These are phyloP conservation scores for Hymenopus coronatus DNA, from an alignment of 2,888 invertebrate species.

Conservation along the genomic window DNA sequence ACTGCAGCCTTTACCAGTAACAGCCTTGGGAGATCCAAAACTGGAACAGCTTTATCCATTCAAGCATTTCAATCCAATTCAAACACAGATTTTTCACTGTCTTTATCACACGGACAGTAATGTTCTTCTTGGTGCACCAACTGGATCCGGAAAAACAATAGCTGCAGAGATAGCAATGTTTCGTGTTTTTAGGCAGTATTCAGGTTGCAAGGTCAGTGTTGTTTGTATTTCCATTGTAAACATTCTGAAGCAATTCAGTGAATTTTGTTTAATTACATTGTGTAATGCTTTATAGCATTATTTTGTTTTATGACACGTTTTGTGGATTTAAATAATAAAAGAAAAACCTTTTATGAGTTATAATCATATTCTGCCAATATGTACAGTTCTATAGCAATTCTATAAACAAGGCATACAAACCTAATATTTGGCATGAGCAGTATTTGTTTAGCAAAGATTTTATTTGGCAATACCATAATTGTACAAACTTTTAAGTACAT, in stretches of 20 bases:
- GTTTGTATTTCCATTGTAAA: neutral
- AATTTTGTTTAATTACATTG: neutral
- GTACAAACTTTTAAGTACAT: too few relatives aligned
- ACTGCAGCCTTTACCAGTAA: slow-evolving; percentile 84
- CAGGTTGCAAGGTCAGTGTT: slow-evolving; percentile 65
- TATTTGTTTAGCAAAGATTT: too few relatives aligned
- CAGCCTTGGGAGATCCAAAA: slow-evolving; percentile 70
- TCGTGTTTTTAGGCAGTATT: slow-evolving; percentile 78
- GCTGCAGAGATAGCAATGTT: slow-evolving; percentile 98
- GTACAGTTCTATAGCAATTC: too few relatives aligned
- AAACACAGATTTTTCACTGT: slow-evolving; percentile 96
- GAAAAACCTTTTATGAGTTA: too few relatives aligned
- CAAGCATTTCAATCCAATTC: slow-evolving; percentile 96
- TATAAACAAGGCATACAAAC: too few relatives aligned
- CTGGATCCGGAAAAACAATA: slow-evolving; percentile 97
- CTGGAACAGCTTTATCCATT: slow-evolving; percentile 86
- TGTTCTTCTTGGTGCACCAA: slow-evolving; percentile 91
- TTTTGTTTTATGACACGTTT: neutral
- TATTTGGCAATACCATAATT: too few relatives aligned
- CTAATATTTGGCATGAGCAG: too few relatives aligned
- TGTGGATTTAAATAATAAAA: too few relatives aligned
- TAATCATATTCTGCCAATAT: too few relatives aligned
- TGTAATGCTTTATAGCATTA: neutral
- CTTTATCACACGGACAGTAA: slow-evolving; percentile 93
- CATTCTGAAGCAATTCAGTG: neutral